Percentiles rank a stretch among this genome's conserved stretches.
Conservation (phyloP, 1,140 invertebrate genomes). For the Maniola jurtina region DNA sequence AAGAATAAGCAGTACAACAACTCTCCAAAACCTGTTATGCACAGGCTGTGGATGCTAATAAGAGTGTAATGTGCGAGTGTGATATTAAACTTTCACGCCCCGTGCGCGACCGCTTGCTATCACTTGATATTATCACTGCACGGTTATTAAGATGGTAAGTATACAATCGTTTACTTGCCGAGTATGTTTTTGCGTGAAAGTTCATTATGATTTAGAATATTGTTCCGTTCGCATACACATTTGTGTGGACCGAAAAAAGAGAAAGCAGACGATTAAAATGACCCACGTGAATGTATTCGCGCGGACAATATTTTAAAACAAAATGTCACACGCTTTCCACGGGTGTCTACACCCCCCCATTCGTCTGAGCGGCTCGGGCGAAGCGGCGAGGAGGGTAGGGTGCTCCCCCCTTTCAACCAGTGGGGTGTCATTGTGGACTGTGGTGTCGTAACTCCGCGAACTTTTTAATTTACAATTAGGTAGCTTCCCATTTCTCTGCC, state of each 20-base stretch:
- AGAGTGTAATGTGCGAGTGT: conserved; percentile 51
- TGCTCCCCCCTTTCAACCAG: conserved; percentile 42
- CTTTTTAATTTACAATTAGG: conserved; percentile 79
- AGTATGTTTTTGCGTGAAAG: conserved; percentile 36
- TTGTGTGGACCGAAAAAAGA: conserved; percentile 52
- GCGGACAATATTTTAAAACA: conserved; percentile 78
- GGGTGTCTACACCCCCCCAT: conserved; percentile 57
- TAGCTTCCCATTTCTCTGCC: conserved; percentile 78
- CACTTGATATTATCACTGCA: conserved; percentile 38
- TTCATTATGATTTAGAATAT: conserved; percentile 34
- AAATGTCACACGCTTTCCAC: conserved; percentile 78
- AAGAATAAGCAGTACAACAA: conserved; percentile 42
- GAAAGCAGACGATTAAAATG: conserved; percentile 73
- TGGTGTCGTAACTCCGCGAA: conserved; percentile 77
- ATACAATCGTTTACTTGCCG: conserved; percentile 24
- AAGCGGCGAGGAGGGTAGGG: conserved; percentile 31
- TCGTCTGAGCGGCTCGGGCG: conserved; percentile 33
- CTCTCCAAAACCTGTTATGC: conserved; percentile 20
- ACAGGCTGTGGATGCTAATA: conserved; percentile 52
- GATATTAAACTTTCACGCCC: conserved; percentile 63
- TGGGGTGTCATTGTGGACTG: conserved; percentile 76
- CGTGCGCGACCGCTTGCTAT: conserved; percentile 47
- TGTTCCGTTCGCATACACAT: conserved; percentile 27
- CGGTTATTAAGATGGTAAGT: conserved; percentile 64
- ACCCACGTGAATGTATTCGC: conserved; percentile 75